A percentile compares a stretch with the other conserved stretches of the same genome.
phyloP scores from a whole-genome alignment of 2,888 invertebrate species.

The Xestia xanthographa region DNA sequence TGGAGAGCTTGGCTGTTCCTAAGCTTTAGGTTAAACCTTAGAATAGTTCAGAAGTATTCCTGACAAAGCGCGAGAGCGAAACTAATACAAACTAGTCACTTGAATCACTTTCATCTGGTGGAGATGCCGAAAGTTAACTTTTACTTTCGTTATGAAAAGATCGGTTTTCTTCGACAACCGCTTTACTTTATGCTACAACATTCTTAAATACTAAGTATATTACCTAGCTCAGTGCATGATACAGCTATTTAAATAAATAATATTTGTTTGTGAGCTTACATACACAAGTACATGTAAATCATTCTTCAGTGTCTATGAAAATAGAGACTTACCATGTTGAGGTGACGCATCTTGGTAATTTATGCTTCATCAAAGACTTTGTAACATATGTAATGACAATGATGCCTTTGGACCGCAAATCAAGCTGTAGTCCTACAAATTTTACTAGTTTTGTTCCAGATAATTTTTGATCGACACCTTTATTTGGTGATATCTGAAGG shows the following conservation, averaged over 20 bases:
- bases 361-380: conserved; percentile 39
- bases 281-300: conserved; percentile 38
- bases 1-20: conserved; percentile 2
- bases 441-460: background rate
- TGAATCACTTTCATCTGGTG: conserved; percentile 87
- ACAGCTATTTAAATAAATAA: conserved; percentile 44
- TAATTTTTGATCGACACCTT: background rate
- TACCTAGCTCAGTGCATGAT: conserved; percentile 45
- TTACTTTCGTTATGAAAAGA: conserved; percentile 85
- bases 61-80: conserved; percentile 83
- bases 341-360: conserved; percentile 49
- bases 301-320: conserved; percentile 33
- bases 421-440: background rate
- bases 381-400: conserved; percentile 18
- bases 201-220: conserved; percentile 50
- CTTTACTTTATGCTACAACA: conserved; percentile 50
- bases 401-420: background rate
- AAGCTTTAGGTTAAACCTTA: conserved; percentile 59
- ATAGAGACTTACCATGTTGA: conserved; percentile 36
- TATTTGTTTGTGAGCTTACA: conserved; percentile 45
- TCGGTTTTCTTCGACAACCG: conserved; percentile 62
- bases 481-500: conserved; percentile 16
- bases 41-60: conserved; percentile 61
- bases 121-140: conserved; percentile 87
- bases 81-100: conserved; percentile 83